phyloP scores from a whole-genome alignment of 2,113 vertebrate genomes.

The Periophthalmus modestus region DNA sequence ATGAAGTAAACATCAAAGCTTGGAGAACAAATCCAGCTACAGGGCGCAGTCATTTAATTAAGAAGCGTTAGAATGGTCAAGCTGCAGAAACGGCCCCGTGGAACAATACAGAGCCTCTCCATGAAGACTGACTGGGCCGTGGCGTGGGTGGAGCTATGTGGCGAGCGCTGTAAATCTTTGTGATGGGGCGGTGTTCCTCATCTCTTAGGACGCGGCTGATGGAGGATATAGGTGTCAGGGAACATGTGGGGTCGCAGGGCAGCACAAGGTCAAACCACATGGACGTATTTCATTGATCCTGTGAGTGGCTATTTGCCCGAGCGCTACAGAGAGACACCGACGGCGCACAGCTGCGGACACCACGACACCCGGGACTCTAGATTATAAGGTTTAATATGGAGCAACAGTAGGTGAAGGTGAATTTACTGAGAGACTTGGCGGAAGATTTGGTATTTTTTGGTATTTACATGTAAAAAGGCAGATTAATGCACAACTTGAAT shows the following conservation, averaged over 20 bases:
- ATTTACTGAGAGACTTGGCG: too few species aligned
- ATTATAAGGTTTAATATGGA: too few species aligned
- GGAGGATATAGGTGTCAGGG: conserved; percentile 50
- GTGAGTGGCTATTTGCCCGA: conserved; percentile 42
- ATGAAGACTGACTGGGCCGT: conserved; percentile 53
- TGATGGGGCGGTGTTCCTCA: conserved; percentile 60
- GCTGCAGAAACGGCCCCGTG: conserved; percentile 47
- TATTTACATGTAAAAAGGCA: too few species aligned
- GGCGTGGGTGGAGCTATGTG: conserved; percentile 47
- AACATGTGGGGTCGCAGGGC: conserved; percentile 62
- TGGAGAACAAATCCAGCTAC: conserved; percentile 61
- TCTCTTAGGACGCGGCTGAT: conserved; percentile 44
- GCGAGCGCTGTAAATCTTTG: conserved; percentile 63
- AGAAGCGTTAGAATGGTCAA: conserved; percentile 47
- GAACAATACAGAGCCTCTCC: conserved; percentile 36
- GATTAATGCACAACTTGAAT: too few species aligned
- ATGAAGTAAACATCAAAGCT: conserved; percentile 61
- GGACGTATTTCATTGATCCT: conserved; percentile 61
- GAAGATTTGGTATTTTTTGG: too few species aligned
- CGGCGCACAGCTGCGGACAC: too few species aligned
- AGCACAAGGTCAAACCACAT: conserved; percentile 61
- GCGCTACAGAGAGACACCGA: conserved; percentile 8
- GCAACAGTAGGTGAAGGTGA: too few species aligned
- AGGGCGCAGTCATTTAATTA: conserved; percentile 66
- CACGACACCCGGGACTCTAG: too few species aligned